phyloP scores from a whole-genome alignment of 2,113 vertebrate genomes.

The Ciconia maguari region DNA sequence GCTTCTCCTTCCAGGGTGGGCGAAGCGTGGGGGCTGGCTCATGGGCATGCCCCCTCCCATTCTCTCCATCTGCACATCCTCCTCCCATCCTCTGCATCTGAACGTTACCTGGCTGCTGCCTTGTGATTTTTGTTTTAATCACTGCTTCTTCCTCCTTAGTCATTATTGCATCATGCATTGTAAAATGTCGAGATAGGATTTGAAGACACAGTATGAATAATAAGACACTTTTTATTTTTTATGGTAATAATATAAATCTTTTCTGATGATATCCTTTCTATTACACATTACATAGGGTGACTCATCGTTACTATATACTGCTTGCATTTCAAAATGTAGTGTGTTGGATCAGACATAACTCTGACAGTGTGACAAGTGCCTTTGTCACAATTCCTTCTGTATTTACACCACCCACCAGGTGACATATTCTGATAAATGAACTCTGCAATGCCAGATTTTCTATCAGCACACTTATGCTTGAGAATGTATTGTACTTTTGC shows the following conservation, averaged over 20 bases:
- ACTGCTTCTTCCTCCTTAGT: background rate
- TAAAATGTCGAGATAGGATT: background rate
- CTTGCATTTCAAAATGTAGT: background rate
- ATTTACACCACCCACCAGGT: background rate
- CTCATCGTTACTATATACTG: accelerated
- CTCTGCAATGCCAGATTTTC: conserved; percentile 19
- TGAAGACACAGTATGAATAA: background rate
- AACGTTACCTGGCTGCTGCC: background rate
- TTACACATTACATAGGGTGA: background rate
- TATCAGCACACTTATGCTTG: background rate
- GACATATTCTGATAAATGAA: conserved; percentile 21
- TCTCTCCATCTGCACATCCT: background rate
- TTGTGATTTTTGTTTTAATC: background rate
- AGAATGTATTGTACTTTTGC: conserved; percentile 25
- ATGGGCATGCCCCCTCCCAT: background rate
- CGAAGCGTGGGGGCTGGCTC: accelerated
- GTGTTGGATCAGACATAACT: background rate
- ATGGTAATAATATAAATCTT: background rate
- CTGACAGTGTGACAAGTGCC: background rate
- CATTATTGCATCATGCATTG: background rate
- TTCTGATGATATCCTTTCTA: background rate
- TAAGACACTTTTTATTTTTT: background rate
- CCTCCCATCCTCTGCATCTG: background rate
- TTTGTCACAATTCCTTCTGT: background rate
- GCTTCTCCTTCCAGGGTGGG: background rate